These are phyloP conservation scores for Timema podura DNA, from an alignment of 2,888 invertebrate species.

Conservation along the genomic window DNA sequence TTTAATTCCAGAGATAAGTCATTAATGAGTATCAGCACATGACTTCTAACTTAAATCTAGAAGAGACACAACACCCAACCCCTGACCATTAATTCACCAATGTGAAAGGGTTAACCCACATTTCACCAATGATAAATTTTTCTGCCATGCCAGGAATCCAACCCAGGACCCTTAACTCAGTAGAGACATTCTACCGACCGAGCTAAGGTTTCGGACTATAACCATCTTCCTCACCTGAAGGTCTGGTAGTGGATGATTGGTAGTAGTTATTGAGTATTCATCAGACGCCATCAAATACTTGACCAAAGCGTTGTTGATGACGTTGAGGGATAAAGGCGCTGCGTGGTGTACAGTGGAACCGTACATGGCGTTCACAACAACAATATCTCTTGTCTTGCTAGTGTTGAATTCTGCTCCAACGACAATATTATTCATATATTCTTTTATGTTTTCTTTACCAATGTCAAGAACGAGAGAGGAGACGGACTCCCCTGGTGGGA, in stretches of 20 bases:
- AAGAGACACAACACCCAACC: too few species aligned
- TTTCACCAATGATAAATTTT: too few species aligned
- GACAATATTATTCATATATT: constrained; percentile 50
- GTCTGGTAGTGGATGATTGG: constrained; percentile 39
- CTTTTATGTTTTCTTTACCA: constrained; percentile 41
- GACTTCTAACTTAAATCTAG: too few species aligned
- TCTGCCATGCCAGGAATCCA: too few species aligned
- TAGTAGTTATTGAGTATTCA: constrained; percentile 41
- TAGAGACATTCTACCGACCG: too few species aligned
- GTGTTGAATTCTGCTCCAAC: constrained; percentile 49
- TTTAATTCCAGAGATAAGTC: too few species aligned
- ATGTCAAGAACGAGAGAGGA: constrained; percentile 47
- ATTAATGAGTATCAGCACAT: too few species aligned
- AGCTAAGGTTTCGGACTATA: too few species aligned
- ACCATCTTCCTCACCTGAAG: constrained; percentile 13
- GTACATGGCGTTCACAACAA: constrained; percentile 44
- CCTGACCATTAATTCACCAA: too few species aligned
- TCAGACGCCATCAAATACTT: constrained; percentile 39
- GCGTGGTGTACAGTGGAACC: constrained; percentile 51
- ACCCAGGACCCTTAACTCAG: too few species aligned
- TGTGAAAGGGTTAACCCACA: too few species aligned
- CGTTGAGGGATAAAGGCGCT: constrained; percentile 50
- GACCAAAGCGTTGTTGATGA: constrained; percentile 48
- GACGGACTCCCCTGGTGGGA: background rate
- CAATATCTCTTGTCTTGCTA: constrained; percentile 4